phyloP scores from a whole-genome alignment of 2,888 invertebrate species.

The Exocentrus adspersus region DNA sequence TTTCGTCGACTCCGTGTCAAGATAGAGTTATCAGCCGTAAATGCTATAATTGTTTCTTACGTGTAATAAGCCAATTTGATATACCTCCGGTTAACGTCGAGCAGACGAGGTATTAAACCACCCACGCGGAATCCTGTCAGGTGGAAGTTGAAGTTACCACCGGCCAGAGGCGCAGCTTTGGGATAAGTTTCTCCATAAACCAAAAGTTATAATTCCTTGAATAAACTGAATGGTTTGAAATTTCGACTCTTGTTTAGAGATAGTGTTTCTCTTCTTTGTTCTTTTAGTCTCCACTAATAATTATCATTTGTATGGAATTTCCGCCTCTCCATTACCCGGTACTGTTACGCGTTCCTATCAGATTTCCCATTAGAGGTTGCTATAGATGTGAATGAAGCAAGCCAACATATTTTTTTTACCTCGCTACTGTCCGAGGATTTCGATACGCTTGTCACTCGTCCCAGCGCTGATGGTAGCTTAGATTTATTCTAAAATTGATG shows the following conservation, averaged over 20 bases:
- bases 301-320: not conserved
- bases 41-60: slow-evolving; percentile 23
- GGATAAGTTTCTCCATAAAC: not conserved
- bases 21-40: slow-evolving; percentile 10
- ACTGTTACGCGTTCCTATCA: slow-evolving; percentile 6
- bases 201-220: not conserved
- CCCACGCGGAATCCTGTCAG: slow-evolving; percentile 7
- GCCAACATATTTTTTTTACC: slow-evolving; percentile 19
- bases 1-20: slow-evolving; percentile 3
- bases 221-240: too few relatives aligned
- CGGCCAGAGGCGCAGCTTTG: not conserved
- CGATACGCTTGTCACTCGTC: slow-evolving; percentile 25
- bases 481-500: slow-evolving; percentile 27
- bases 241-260: too few relatives aligned
- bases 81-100: slow-evolving; percentile 6
- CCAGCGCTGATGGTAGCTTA: slow-evolving; percentile 16
- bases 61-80: slow-evolving; percentile 19
- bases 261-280: too few relatives aligned
- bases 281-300: not conserved
- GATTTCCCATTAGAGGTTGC: slow-evolving; percentile 22
- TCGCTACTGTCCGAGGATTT: slow-evolving; percentile 25
- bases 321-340: slow-evolving; percentile 4
- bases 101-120: slow-evolving; percentile 9
- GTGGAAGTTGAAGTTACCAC: slow-evolving; percentile 1
- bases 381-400: slow-evolving; percentile 24